phyloP scores from a whole-genome alignment of 2,797 vertebrate species.

The Meriones psammophilus region DNA sequence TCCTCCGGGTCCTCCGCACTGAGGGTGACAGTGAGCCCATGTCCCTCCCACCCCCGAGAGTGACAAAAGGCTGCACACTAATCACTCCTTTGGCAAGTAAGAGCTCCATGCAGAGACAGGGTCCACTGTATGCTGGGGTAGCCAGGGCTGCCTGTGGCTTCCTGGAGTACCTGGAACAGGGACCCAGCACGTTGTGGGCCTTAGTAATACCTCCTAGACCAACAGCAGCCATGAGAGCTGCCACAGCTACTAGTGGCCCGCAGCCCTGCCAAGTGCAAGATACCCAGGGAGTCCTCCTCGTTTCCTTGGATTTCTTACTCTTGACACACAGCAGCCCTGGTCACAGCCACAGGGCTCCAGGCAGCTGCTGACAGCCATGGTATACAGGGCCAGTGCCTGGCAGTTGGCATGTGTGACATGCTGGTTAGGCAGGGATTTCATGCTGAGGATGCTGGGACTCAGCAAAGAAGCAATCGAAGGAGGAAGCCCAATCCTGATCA shows the following conservation, averaged over 20 bases:
- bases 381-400: background rate
- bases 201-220: background rate
- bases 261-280: background rate
- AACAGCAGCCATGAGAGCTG: rapidly evolving
- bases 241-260: background rate
- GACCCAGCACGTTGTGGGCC: rapidly evolving
- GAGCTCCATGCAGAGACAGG: background rate
- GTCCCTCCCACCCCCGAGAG: rapidly evolving
- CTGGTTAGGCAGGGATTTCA: background rate
- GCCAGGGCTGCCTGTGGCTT: background rate
- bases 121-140: background rate
- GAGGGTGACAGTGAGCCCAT: rapidly evolving
- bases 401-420: background rate
- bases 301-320: rapidly evolving
- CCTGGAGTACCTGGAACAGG: background rate
- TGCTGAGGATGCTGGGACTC: background rate
- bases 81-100: background rate
- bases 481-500: background rate
- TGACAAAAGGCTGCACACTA: background rate
- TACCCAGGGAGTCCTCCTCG: background rate
- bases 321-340: background rate
- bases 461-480: background rate
- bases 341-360: background rate
- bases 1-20: background rate
- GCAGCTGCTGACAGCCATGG: background rate